These are phyloP conservation scores for Paragorgia papillata DNA, from an alignment of 92 coral and sea anemone species.

Conservation along the genomic window DNA sequence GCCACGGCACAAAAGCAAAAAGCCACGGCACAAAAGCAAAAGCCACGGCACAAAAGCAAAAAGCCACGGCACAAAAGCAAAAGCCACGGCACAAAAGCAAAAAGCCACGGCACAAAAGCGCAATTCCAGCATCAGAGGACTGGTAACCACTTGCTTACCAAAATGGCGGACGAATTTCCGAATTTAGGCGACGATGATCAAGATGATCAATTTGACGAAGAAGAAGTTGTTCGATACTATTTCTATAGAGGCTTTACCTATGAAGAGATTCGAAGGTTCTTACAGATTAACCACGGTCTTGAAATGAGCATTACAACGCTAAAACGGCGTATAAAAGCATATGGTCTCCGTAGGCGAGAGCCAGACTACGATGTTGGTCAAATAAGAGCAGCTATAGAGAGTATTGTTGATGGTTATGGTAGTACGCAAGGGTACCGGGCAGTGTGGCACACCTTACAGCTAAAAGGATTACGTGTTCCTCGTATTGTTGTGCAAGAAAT, in stretches of 20 bases:
- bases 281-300: constrained; percentile 34
- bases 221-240: constrained; percentile 18
- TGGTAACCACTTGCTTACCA: background rate
- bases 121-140: no score
- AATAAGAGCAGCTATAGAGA: no score
- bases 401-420: constrained; percentile 53
- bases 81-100: no score
- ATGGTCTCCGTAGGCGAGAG: constrained; percentile 37
- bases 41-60: no score
- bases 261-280: constrained; percentile 41
- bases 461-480: constrained; percentile 52
- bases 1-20: no score
- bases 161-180: constrained; percentile 11
- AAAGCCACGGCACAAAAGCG: no score
- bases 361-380: constrained; percentile 51
- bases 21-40: no score
- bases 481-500: constrained; percentile 56
- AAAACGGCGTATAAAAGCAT: constrained; percentile 40
- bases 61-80: no score
- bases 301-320: constrained; percentile 43
- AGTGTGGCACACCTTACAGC: constrained; percentile 56
- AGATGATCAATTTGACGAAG: no score
- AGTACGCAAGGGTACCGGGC: constrained; percentile 53
- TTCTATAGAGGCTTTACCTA: constrained; percentile 16
- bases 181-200: background rate